A percentile compares a stretch with the other conserved stretches of the same genome.
These are phyloP conservation scores for Pseudomyrmex dendroicus DNA, from an alignment of 1,140 invertebrate genomes.

Conservation along the genomic window DNA sequence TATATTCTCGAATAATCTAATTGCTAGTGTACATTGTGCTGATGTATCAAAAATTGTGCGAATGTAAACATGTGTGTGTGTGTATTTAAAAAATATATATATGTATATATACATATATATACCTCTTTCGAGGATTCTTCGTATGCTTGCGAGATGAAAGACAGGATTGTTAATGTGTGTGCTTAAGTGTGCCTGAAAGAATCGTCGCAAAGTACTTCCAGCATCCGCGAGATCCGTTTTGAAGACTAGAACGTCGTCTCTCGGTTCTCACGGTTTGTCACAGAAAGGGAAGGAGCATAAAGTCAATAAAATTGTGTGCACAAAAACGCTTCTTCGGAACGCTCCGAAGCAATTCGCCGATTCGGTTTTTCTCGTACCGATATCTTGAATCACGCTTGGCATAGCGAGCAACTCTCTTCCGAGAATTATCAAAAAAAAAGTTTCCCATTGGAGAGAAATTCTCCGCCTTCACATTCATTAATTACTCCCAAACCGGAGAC, in stretches of 20 bases:
- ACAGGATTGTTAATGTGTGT: constrained; percentile 33
- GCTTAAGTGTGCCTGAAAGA: constrained; percentile 55
- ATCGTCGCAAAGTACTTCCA: constrained; percentile 47
- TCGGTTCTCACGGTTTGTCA: not conserved
- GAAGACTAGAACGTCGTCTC: not conserved
- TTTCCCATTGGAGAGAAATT: not conserved
- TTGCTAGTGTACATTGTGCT: constrained; percentile 49
- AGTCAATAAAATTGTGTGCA: constrained; percentile 49
- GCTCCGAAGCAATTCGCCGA: constrained; percentile 16
- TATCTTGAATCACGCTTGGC: not conserved
- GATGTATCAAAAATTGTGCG: constrained; percentile 47
- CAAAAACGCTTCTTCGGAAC: constrained; percentile 45
- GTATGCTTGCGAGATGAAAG: constrained; percentile 11
- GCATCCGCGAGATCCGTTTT: constrained; percentile 18
- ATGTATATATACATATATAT: not conserved
- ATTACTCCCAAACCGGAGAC: constrained; percentile 13
- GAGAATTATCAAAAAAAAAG: not conserved
- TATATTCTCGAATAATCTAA: constrained; percentile 59
- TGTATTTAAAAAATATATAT: not conserved
- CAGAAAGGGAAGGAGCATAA: constrained; percentile 21
- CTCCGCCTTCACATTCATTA: constrained; percentile 13
- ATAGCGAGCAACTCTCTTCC: not conserved
- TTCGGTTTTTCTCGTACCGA: constrained; percentile 24
- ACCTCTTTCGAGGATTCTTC: not conserved
- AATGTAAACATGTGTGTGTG: not conserved